These are phyloP conservation scores for Cryptophagus acutangulus DNA, from an alignment of 2,888 invertebrate genomes.

Conservation along the genomic window DNA sequence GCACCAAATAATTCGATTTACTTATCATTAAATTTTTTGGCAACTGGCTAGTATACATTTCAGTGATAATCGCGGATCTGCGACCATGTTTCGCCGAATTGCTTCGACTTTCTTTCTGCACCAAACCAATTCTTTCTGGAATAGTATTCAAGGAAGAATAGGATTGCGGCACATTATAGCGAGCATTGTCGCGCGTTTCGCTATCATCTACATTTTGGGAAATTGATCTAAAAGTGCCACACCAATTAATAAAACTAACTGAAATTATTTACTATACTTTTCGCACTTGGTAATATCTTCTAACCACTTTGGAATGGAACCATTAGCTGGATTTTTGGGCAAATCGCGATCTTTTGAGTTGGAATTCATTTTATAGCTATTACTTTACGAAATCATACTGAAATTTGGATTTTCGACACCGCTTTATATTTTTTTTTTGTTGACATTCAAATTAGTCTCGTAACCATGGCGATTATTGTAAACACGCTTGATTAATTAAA, in stretches of 20 bases:
- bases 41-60: not conserved
- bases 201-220: constrained; percentile 10
- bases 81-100: constrained; percentile 36
- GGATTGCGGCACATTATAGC: too few relatives aligned
- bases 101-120: constrained; percentile 15
- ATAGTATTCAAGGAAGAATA: constrained; percentile 12
- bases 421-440: too few relatives aligned
- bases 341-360: constrained; percentile 13
- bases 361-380: constrained; percentile 1
- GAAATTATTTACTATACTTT: constrained; percentile 5
- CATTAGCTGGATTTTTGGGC: constrained; percentile 23
- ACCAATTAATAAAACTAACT: not conserved
- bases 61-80: constrained; percentile 30
- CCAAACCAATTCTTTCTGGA: constrained; percentile 16
- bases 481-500: too few relatives aligned
- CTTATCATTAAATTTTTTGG: constrained; percentile 28
- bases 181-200: constrained; percentile 1
- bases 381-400: too few relatives aligned
- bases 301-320: constrained; percentile 43
- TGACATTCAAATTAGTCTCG: too few relatives aligned
- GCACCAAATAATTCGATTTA: constrained; percentile 32
- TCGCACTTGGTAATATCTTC: constrained; percentile 45
- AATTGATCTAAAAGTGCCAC: constrained; percentile 17
- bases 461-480: too few relatives aligned
- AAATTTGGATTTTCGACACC: too few relatives aligned